A percentile compares a stretch with the other conserved stretches of the same genome.
Evolutionary conservation across 1,140 invertebrate genomes (phyloP).

Genomic region (Bombus pyrosoma): DNA sequence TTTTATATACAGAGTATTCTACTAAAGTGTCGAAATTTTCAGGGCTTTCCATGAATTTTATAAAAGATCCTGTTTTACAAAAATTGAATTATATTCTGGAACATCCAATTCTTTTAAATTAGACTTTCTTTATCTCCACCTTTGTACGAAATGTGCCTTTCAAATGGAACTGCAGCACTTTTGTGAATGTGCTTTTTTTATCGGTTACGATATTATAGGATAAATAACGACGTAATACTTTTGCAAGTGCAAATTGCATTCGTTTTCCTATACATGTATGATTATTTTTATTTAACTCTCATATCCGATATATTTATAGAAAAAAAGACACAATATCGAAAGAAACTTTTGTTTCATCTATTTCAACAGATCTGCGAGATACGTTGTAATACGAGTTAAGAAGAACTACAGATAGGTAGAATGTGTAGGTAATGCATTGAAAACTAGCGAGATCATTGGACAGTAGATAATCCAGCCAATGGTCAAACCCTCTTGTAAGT

Average conservation of each 20-base stretch:
- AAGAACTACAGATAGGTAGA: background rate
- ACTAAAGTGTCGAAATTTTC: background rate
- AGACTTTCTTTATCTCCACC: background rate
- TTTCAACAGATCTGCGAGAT: background rate
- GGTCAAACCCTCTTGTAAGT: background rate
- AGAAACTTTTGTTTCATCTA: background rate
- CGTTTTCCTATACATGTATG: no score
- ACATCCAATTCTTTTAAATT: background rate
- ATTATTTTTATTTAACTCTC: no score
- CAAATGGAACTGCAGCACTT: background rate
- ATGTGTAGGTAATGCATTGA: background rate
- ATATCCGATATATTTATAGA: no score
- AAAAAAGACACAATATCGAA: background rate
- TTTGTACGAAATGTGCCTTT: background rate
- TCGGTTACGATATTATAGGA: background rate
- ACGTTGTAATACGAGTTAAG: background rate
- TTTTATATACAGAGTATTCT: slow-evolving; percentile 18
- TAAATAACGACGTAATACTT: no score
- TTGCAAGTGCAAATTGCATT: no score
- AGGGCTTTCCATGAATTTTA: background rate
- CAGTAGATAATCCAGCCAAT: background rate
- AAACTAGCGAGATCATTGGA: background rate
- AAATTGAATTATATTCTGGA: background rate
- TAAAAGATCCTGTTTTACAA: background rate
- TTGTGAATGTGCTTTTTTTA: background rate